Conservation (phyloP, 2,113 vertebrate genomes). For the Cryptoleucopteryx plumbea region DNA sequence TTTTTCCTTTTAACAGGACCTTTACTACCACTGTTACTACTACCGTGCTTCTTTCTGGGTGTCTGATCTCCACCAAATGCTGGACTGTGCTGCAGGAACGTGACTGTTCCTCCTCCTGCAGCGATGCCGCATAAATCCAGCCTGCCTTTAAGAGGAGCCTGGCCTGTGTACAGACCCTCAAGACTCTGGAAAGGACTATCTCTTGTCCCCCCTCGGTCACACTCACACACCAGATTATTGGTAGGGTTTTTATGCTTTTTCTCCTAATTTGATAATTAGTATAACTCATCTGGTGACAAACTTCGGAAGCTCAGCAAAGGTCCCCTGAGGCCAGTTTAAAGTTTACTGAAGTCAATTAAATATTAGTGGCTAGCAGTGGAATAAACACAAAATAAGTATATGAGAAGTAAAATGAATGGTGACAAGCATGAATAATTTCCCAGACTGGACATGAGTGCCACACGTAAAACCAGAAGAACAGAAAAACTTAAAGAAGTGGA, state of each 20-base stretch:
- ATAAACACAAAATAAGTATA: background rate
- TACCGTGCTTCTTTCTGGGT: background rate
- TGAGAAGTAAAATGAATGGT: background rate
- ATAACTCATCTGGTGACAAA: background rate
- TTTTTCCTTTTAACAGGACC: background rate
- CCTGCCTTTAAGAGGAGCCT: background rate
- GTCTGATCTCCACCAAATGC: background rate
- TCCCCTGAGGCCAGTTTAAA: background rate
- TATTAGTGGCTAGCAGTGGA: background rate
- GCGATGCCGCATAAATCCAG: background rate
- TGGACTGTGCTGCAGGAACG: background rate
- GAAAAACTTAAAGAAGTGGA: background rate
- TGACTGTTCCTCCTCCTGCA: background rate
- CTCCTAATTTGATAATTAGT: background rate
- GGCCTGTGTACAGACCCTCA: background rate
- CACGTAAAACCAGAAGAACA: background rate
- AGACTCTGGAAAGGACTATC: background rate
- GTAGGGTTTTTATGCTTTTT: background rate
- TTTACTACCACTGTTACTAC: background rate
- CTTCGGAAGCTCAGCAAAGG: background rate
- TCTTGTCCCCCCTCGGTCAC: background rate
- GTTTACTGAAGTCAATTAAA: background rate
- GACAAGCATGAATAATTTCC: background rate
- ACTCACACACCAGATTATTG: background rate
- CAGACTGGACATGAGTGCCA: background rate